These are phyloP conservation scores for Sander vitreus DNA, from an alignment of 2,113 vertebrate genomes.

Conservation along the genomic window DNA sequence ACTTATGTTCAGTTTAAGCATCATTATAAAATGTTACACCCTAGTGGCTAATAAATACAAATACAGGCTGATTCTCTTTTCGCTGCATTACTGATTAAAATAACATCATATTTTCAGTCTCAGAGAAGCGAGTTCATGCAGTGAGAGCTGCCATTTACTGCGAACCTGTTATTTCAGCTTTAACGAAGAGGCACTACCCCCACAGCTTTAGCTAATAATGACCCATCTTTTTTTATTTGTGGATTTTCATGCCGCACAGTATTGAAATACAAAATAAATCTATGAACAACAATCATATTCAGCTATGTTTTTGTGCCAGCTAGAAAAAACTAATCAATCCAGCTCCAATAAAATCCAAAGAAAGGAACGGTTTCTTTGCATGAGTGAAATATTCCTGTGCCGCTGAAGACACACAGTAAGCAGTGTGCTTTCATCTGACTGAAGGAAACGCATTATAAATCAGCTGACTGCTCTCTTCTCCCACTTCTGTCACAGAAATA, in stretches of 20 bases:
- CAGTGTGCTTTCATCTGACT: constrained; percentile 26
- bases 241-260: background rate
- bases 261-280: background rate
- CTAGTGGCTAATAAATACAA: constrained; percentile 6
- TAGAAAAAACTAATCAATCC: constrained; percentile 21
- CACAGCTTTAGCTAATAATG: constrained; percentile 10
- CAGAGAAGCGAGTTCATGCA: background rate
- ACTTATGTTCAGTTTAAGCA: background rate
- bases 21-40: constrained; percentile 8
- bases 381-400: constrained; percentile 1
- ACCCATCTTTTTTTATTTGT: background rate
- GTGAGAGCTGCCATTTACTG: background rate
- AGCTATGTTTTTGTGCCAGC: background rate
- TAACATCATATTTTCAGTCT: background rate
- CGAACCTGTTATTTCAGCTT: constrained; percentile 16
- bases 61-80: background rate
- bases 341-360: constrained; percentile 2
- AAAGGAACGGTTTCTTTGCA: constrained; percentile 4
- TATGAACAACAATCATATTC: background rate
- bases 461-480: constrained; percentile 65
- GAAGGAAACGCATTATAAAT: constrained; percentile 53
- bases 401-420: constrained; percentile 10
- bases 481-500: constrained; percentile 73
- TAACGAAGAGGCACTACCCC: background rate
- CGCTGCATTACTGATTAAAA: constrained; percentile 8